A percentile compares a stretch with the other conserved stretches of the same genome.
Evolutionary conservation across 2,113 vertebrate species (phyloP).

Genomic region (Hippocampus abdominalis): DNA sequence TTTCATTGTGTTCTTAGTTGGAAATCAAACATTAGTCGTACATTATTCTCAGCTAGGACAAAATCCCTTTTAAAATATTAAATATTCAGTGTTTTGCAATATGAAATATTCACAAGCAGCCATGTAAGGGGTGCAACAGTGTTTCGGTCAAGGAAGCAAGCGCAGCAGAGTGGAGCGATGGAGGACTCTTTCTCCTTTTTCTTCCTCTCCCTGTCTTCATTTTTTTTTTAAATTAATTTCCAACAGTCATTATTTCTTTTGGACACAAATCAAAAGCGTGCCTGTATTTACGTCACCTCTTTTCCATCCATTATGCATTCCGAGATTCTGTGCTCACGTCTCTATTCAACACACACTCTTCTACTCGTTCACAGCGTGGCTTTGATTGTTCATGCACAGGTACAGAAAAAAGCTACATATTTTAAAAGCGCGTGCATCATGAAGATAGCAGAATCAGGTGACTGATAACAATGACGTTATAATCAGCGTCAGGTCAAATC

Average conservation of each 20-base stretch:
- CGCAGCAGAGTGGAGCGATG: slow-evolving; percentile 12
- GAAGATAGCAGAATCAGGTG: no score
- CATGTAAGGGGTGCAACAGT: slow-evolving; percentile 49
- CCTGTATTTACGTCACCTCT: slow-evolving; percentile 64
- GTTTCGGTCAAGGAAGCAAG: slow-evolving; percentile 46
- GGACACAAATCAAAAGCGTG: slow-evolving; percentile 58
- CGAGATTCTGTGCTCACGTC: slow-evolving; percentile 45
- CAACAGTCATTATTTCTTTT: slow-evolving; percentile 36
- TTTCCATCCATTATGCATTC: slow-evolving; percentile 61
- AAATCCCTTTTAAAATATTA: slow-evolving; percentile 56
- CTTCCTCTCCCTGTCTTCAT: slow-evolving; percentile 19
- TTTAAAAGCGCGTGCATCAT: neutral
- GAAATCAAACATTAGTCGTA: slow-evolving; percentile 10
- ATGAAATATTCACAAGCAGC: slow-evolving; percentile 65
- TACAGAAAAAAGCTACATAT: slow-evolving; percentile 12
- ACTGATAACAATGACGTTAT: no score
- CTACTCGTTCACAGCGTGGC: slow-evolving; percentile 16
- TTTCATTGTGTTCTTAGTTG: slow-evolving; percentile 7
- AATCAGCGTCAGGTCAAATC: no score
- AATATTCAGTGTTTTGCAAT: slow-evolving; percentile 59
- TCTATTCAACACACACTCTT: slow-evolving; percentile 37
- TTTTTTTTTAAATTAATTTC: neutral
- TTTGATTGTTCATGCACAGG: slow-evolving; percentile 36
- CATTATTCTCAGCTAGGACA: slow-evolving; percentile 43
- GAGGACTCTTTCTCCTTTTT: neutral